Percentiles rank a stretch among this genome's conserved stretches.
phyloP scores from a whole-genome alignment of 2,113 vertebrate species.

The Hucho hucho region DNA sequence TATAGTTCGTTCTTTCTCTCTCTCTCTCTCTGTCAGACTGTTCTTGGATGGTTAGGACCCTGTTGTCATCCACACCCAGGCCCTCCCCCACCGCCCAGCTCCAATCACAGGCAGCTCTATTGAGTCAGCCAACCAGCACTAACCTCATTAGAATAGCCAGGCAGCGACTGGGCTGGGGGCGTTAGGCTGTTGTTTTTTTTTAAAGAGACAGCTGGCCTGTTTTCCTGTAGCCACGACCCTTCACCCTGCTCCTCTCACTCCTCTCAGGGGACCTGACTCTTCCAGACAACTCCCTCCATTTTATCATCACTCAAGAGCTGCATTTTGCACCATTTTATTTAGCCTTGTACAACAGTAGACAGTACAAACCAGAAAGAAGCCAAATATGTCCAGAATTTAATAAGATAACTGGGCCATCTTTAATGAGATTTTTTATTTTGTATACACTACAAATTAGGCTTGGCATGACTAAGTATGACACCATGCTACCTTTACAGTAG shows the following conservation, averaged over 20 bases:
- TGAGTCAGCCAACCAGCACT: conserved; percentile 74
- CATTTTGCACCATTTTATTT: no score
- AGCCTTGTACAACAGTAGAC: no score
- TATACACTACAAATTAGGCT: no score
- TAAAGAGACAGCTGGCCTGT: conserved; percentile 77
- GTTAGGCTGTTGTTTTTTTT: conserved; percentile 74
- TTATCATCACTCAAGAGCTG: no score
- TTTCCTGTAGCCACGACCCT: conserved; percentile 65
- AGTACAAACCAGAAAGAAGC: no score
- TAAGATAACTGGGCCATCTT: no score
- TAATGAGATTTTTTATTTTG: no score
- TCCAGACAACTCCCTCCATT: conserved; percentile 10
- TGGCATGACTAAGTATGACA: no score
- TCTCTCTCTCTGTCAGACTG: conserved; percentile 72
- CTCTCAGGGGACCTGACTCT: conserved; percentile 50
- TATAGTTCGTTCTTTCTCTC: conserved; percentile 29
- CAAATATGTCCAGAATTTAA: no score
- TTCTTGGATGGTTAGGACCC: conserved; percentile 75
- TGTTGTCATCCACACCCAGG: conserved; percentile 77
- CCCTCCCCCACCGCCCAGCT: conserved; percentile 60
- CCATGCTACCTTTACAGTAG: no score
- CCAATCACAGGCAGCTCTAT: conserved; percentile 66
- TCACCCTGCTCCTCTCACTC: conserved; percentile 64
- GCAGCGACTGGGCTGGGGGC: conserved; percentile 45
- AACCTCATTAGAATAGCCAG: conserved; percentile 74